Percentiles rank a stretch among this genome's conserved stretches.
phyloP scores from a whole-genome alignment of 2,888 invertebrate genomes.

The Morinoia aosen region DNA sequence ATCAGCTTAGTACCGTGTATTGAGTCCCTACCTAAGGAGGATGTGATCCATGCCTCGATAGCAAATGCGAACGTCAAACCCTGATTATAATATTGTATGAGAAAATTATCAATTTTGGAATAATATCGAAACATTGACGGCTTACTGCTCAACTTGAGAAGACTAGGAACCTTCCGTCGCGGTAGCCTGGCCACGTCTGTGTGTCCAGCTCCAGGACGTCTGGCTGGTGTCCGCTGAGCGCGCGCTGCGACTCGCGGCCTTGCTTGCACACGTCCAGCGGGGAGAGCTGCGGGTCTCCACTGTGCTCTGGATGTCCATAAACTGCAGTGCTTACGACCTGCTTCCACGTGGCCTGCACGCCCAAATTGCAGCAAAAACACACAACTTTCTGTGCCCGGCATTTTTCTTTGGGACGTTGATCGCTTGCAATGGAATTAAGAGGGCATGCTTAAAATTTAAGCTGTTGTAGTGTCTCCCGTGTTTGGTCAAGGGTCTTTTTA shows the following conservation, averaged over 20 bases:
- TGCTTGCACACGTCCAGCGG: not conserved
- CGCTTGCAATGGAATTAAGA: not conserved
- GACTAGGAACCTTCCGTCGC: too few species aligned
- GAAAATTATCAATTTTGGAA: too few species aligned
- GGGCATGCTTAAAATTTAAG: not conserved
- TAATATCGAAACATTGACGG: too few species aligned
- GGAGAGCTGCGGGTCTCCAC: not conserved
- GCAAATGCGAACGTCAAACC: too few species aligned
- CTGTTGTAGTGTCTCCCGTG: not conserved
- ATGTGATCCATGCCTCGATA: too few species aligned
- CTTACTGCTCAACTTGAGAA: too few species aligned
- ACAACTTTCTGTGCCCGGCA: not conserved
- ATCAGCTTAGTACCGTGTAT: too few species aligned
- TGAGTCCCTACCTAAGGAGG: too few species aligned
- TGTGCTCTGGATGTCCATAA: constrained; percentile 19
- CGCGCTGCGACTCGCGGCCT: not conserved
- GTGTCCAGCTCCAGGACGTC: too few species aligned
- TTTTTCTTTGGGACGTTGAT: not conserved
- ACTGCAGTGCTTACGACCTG: constrained; percentile 29
- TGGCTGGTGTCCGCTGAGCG: not conserved
- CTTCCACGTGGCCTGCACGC: not conserved
- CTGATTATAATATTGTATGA: too few species aligned
- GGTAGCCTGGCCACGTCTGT: too few species aligned
- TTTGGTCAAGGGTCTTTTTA: not conserved
- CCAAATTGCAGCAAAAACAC: not conserved